Percentiles rank a stretch among this genome's conserved stretches.
Conservation (phyloP, 2,113 vertebrate genomes). For the Philantomba maxwellii region DNA sequence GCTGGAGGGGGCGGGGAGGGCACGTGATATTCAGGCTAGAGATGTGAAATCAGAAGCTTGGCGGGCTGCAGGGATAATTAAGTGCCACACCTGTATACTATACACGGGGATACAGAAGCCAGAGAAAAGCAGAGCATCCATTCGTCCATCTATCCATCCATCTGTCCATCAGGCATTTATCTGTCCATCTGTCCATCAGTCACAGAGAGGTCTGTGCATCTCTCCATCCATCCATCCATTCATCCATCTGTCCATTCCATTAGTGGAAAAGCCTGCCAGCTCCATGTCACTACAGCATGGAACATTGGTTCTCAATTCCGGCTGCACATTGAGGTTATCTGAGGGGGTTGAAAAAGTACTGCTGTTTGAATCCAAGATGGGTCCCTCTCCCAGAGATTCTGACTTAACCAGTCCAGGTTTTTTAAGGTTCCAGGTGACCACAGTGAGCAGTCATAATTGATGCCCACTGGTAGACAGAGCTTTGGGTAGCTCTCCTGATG, state of each 20-base stretch:
- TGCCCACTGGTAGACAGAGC: rapidly evolving
- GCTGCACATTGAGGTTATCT: no score
- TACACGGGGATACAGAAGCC: background rate
- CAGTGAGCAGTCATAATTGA: background rate
- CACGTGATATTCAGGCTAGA: background rate
- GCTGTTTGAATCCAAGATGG: no score
- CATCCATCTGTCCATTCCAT: background rate
- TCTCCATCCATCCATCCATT: background rate
- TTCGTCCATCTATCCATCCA: background rate
- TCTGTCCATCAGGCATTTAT: background rate
- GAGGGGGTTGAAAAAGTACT: no score
- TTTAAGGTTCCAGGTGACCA: background rate
- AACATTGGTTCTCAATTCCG: background rate
- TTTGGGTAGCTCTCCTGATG: background rate
- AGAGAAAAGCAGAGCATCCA: background rate
- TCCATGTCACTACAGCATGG: rapidly evolving
- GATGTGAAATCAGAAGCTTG: background rate
- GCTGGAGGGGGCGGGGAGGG: background rate
- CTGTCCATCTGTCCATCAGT: background rate
- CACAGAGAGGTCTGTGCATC: background rate
- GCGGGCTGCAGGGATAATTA: background rate
- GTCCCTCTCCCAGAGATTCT: background rate
- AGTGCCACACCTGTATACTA: background rate
- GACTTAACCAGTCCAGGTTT: background rate
- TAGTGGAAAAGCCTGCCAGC: background rate